phyloP scores from a whole-genome alignment of 2,113 vertebrate genomes.

The Cyanoramphus novaezelandiae region DNA sequence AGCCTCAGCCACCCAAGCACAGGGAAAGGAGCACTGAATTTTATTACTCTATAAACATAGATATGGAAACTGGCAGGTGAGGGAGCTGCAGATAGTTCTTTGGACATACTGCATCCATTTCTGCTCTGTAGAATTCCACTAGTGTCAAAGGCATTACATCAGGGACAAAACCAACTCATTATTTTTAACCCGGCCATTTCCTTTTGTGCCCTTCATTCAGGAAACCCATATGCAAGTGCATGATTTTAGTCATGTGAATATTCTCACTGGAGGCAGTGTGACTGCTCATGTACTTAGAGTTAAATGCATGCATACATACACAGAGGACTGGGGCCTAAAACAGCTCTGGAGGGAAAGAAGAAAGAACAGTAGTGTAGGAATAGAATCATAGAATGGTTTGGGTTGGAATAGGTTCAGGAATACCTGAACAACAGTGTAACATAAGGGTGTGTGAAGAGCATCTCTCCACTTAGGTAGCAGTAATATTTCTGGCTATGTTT shows the following conservation, averaged over 20 bases:
- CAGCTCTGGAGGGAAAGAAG: background rate
- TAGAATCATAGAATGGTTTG: background rate
- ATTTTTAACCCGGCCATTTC: constrained; percentile 48
- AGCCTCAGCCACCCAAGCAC: background rate
- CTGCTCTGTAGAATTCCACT: constrained; percentile 61
- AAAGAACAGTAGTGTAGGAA: background rate
- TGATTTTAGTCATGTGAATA: constrained; percentile 36
- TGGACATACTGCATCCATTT: background rate
- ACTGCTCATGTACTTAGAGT: background rate
- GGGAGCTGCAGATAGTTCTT: background rate
- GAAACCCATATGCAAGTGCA: constrained; percentile 42
- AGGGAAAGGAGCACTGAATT: background rate
- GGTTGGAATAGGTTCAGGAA: background rate
- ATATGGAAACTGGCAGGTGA: constrained; percentile 19
- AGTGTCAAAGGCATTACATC: constrained; percentile 8
- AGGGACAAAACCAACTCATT: constrained; percentile 5
- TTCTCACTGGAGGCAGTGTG: background rate
- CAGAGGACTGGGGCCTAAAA: background rate
- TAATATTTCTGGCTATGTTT: background rate
- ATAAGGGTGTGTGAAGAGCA: background rate
- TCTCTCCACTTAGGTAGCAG: background rate
- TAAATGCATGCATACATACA: background rate
- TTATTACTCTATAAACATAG: background rate
- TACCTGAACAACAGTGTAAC: background rate
- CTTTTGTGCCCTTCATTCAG: constrained; percentile 24